phyloP scores from a whole-genome alignment of 2,888 invertebrate genomes.

The Phasia obesa region DNA sequence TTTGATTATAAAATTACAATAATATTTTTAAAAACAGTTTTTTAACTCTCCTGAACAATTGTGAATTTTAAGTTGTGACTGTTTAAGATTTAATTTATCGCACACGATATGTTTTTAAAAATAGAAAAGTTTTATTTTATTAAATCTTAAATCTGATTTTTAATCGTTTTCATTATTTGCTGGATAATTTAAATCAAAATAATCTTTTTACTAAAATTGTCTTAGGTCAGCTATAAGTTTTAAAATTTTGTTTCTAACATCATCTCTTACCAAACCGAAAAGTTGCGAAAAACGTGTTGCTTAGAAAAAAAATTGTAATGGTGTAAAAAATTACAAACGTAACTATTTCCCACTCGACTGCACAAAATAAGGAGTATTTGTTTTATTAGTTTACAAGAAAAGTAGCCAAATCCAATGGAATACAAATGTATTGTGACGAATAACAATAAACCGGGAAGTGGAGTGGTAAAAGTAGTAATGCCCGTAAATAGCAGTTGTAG shows the following conservation, averaged over 20 bases:
- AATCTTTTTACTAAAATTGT: too few relatives aligned
- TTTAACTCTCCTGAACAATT: too few relatives aligned
- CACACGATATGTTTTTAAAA: too few relatives aligned
- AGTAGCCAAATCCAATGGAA: not conserved
- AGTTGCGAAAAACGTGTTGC: conserved; percentile 56
- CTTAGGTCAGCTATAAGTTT: too few relatives aligned
- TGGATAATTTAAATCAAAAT: too few relatives aligned
- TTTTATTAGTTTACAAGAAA: conserved; percentile 19
- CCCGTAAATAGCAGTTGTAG: conserved; percentile 19
- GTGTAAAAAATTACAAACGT: conserved; percentile 49
- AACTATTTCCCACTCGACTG: conserved; percentile 11
- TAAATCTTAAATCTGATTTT: too few relatives aligned
- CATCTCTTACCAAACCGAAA: not conserved
- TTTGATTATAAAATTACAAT: too few relatives aligned
- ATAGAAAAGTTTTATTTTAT: too few relatives aligned
- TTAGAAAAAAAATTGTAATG: conserved; percentile 56
- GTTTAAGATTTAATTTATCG: too few relatives aligned
- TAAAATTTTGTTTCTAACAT: not conserved
- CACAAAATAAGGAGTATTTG: not conserved
- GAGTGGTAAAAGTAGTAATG: conserved; percentile 9
- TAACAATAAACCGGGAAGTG: conserved; percentile 10
- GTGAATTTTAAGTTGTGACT: too few relatives aligned
- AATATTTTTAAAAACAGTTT: too few relatives aligned
- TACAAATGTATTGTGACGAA: conserved; percentile 32
- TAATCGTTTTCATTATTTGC: too few relatives aligned